A percentile compares a stretch with the other conserved stretches of the same genome.
Evolutionary conservation across 1,140 invertebrate species (phyloP).

Genomic region (Drosophila cardini): DNA sequence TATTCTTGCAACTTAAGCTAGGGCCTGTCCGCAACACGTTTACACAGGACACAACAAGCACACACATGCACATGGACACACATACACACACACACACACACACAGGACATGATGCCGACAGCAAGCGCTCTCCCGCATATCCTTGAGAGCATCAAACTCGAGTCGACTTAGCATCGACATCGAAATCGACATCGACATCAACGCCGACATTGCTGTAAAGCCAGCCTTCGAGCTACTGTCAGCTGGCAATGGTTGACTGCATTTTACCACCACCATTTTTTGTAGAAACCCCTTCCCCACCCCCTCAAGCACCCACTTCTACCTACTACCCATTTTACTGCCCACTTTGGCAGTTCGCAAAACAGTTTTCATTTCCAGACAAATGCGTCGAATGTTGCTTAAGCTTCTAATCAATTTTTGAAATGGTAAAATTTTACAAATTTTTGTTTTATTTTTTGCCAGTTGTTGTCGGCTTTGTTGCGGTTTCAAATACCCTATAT

Average conservation of each 20-base stretch:
- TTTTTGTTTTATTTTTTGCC: conserved; percentile 38
- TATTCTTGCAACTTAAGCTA: conserved; percentile 78
- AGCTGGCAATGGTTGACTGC: conserved; percentile 38
- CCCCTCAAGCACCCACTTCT: neutral
- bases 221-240: conserved; percentile 33
- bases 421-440: conserved; percentile 58
- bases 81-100: conserved; percentile 36
- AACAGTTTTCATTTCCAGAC: conserved; percentile 32
- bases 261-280: conserved; percentile 1
- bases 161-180: conserved; percentile 34
- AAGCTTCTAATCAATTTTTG: conserved; percentile 81
- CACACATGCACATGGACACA: conserved; percentile 38
- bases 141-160: conserved; percentile 43
- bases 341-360: neutral
- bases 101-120: conserved; percentile 48
- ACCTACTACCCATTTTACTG: neutral
- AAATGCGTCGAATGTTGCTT: conserved; percentile 56
- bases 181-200: conserved; percentile 2
- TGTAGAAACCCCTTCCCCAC: neutral
- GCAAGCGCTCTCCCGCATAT: conserved; percentile 53
- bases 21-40: conserved; percentile 77
- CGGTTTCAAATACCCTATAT: conserved; percentile 12
- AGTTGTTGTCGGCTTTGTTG: conserved; percentile 23
- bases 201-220: conserved; percentile 22
- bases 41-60: conserved; percentile 39